phyloP scores from a whole-genome alignment of 2,113 vertebrate genomes.

The Bothrops jararaca region DNA sequence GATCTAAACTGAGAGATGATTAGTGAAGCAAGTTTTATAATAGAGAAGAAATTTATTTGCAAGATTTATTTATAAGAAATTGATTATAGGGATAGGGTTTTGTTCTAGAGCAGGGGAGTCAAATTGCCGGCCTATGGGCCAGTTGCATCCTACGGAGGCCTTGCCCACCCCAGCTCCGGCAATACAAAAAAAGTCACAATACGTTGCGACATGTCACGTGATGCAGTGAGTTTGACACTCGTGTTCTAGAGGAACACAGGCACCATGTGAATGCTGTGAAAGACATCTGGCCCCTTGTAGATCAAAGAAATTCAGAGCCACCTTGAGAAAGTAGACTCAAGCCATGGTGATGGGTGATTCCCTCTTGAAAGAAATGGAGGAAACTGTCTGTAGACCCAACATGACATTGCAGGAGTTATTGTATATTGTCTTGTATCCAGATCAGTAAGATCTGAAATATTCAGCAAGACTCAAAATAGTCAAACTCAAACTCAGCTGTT shows the following conservation, averaged over 20 bases:
- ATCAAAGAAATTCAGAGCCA: not conserved
- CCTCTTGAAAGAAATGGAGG: not conserved
- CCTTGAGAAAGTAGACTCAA: not conserved
- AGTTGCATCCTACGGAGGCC: too few relatives aligned
- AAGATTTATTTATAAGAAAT: not conserved
- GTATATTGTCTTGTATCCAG: not conserved
- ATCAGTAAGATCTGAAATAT: not conserved
- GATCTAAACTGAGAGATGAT: not conserved
- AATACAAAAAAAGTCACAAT: too few relatives aligned
- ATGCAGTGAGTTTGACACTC: too few relatives aligned
- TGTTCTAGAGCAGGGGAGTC: too few relatives aligned
- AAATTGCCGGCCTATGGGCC: too few relatives aligned
- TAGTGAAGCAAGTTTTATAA: not conserved
- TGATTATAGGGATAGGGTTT: not conserved
- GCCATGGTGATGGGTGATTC: not conserved
- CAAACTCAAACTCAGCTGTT: not conserved
- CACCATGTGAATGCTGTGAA: too few relatives aligned
- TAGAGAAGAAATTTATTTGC: not conserved
- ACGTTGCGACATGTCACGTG: too few relatives aligned
- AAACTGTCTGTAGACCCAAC: not conserved
- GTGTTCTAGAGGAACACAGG: not conserved
- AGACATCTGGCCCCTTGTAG: not conserved
- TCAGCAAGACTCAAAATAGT: not conserved
- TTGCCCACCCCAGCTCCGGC: too few relatives aligned
- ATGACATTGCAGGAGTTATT: not conserved